Conservation (phyloP, 2,113 vertebrate genomes). For the Sitta europaea region DNA sequence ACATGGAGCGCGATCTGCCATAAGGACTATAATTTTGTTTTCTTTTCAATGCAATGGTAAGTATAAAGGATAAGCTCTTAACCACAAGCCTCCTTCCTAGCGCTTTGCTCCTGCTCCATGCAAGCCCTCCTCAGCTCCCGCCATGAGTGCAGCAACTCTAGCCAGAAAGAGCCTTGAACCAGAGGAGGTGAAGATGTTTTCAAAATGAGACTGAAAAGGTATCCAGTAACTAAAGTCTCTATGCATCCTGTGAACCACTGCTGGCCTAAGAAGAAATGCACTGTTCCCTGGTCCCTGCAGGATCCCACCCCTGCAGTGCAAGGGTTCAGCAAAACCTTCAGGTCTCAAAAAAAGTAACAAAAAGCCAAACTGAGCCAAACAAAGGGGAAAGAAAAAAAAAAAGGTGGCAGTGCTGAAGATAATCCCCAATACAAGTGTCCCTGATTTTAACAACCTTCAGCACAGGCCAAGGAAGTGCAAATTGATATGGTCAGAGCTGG, state of each 20-base stretch:
- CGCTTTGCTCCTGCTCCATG: neutral
- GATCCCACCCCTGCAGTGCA: slow-evolving; percentile 45
- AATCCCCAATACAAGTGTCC: slow-evolving; percentile 48
- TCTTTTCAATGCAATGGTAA: neutral
- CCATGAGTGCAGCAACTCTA: neutral
- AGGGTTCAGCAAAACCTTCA: neutral
- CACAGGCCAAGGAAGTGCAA: slow-evolving; percentile 60
- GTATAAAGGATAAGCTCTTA: neutral
- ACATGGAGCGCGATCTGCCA: neutral
- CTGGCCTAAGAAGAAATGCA: neutral
- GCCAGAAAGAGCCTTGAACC: neutral
- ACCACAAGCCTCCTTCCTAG: neutral
- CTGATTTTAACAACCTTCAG: slow-evolving; percentile 60
- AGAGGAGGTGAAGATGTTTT: neutral
- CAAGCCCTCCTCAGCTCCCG: neutral
- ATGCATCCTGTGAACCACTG: neutral
- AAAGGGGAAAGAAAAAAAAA: neutral
- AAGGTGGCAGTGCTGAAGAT: slow-evolving; percentile 49
- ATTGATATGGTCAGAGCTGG: slow-evolving; percentile 28
- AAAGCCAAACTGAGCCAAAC: neutral
- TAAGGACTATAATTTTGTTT: neutral
- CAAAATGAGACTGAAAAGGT: neutral
- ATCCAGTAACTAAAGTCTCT: neutral
- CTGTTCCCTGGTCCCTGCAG: neutral
- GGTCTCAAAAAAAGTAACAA: neutral